Evolutionary conservation across 1,140 invertebrate genomes (phyloP), one percentile per base, ranked within the genome.

Genomic region (Papilio glaucus): DNA sequence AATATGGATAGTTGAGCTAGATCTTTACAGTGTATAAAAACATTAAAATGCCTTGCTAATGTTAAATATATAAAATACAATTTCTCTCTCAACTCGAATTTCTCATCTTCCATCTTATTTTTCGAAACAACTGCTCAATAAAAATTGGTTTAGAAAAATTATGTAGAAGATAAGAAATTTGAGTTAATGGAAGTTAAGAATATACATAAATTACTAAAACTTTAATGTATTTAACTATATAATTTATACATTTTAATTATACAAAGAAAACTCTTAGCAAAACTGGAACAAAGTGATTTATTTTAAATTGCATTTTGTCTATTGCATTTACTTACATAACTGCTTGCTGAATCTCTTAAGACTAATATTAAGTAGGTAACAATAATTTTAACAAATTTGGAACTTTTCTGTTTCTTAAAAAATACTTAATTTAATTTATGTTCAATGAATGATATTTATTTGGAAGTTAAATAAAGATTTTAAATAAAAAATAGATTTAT

Each of bases 401-500:
- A 18, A 15, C 42, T 45, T 45, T 45, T 45, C 42, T 45, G 42
- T 45, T 45, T 0, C 42, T 45, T 45, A 15, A 45, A 18, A 45
- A 42, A 45, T 45, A 45, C 42, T 45, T 45, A 45, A 45, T 42
- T 42, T 42, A 42, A 42, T 15, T 45, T 45, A 21, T 45, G 15
- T 45, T 45, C 8, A 45, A 45, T 18, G 5, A 33, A 33, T 33
- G 29, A 33, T 33, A 33, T 45, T 18, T 45, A 18, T 42, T 42
- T 45, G 42, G 42, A 15, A 45, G n/a, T 18, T 45, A 15, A 45
- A 45, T 45, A 45, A 45, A 45, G 42, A 6, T 45, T 18, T 15
- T 21, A 15, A 5, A 45, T 45, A 7, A 45, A 15, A 45, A 45
- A 45, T 7, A 45, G n/a, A n/a, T n/a, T n/a, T n/a, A n/a, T n/a